Evolutionary conservation across 2,113 vertebrate species (phyloP), one percentile per base, ranked within the genome.

Genomic region (Platysternon megacephalum): DNA sequence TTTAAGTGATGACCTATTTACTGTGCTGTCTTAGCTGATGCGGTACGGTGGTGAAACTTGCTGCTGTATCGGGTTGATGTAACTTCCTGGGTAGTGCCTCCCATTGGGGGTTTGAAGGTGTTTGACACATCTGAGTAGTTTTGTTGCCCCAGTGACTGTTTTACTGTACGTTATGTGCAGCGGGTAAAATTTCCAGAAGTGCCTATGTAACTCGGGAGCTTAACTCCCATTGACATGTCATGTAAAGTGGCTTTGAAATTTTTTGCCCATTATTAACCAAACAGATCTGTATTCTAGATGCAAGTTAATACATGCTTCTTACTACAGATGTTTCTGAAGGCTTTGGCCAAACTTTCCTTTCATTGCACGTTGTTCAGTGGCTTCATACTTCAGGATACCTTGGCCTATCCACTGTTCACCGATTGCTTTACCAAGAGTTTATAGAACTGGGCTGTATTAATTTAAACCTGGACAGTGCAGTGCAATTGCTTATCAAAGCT

Each of bases 141-240:
- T 6, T 82, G 95, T 97, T 22, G 90, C 97, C 95, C 96, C 94
- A 93, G 96, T 95, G 95, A 95, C 94, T 95, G 96, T 94, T 94
- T 0, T 68, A 86, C 93, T 83, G 95, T 9, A 7, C 79, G 0
- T 44, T 16, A 2, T 74, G 85, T 9, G 46, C 1, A 11, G 22
- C 11, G 35, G 29, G 61, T 21, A 0, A 87, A 88, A 3, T 58
- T 22, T 42, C 3, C 0, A 14, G 46, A 85, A 44, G 86, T 83
- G 85, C 14, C 76, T 85, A 49, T 39, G 3, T 1, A 1, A 8
- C 65, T 0, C 11, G 84, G 44, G 90, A 16, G 14, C 35, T 17
- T 68, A 17, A 68, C 16, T 88, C 89, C 96, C 3, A 12, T 87
- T 26, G 19, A 87, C 80, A 74, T 24, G 0, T 14, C 29, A 91